Percentiles rank a stretch among this genome's conserved stretches.
These are phyloP conservation scores for Drosophila ercepeae DNA, from an alignment of 1,140 invertebrate species.

Conservation along the genomic window DNA sequence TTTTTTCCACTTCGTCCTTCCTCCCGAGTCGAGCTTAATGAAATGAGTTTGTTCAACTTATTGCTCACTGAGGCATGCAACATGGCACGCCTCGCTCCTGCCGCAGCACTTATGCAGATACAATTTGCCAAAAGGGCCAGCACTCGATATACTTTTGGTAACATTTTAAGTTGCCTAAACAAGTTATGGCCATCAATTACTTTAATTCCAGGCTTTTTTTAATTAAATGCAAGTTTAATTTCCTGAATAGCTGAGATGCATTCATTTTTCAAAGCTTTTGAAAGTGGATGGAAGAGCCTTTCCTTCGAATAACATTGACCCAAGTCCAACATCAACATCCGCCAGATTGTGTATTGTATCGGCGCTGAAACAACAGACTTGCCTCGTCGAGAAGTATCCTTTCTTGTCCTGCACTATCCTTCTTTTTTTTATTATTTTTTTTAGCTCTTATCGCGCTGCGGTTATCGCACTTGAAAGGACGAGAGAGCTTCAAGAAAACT, in stretches of 20 bases:
- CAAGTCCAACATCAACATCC: conserved; percentile 22
- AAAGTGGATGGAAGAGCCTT: not conserved
- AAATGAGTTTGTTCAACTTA: conserved; percentile 82
- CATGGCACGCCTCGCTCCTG: conserved; percentile 42
- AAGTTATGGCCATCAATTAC: conserved; percentile 12
- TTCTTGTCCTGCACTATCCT: not conserved
- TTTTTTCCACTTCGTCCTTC: conserved; percentile 25
- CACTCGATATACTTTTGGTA: conserved; percentile 14
- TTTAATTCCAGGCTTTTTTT: not conserved
- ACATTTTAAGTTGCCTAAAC: conserved; percentile 46
- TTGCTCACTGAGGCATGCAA: conserved; percentile 76
- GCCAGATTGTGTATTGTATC: conserved; percentile 26
- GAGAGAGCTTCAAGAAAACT: conserved; percentile 14
- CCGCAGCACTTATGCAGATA: conserved; percentile 28
- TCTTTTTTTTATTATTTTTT: not conserved
- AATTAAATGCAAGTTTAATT: conserved; percentile 2
- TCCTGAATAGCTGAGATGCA: conserved; percentile 7
- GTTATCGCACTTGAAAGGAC: conserved; percentile 30
- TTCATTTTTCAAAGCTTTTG: too few relatives aligned
- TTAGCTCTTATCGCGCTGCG: conserved; percentile 6
- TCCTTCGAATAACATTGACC: conserved; percentile 34
- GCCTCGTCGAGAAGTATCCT: conserved; percentile 21
- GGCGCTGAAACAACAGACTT: conserved; percentile 26
- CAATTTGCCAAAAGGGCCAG: conserved; percentile 33
- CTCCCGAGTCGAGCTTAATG: conserved; percentile 59